phyloP scores from a whole-genome alignment of 2,113 vertebrate genomes.

The Etia nguti region DNA sequence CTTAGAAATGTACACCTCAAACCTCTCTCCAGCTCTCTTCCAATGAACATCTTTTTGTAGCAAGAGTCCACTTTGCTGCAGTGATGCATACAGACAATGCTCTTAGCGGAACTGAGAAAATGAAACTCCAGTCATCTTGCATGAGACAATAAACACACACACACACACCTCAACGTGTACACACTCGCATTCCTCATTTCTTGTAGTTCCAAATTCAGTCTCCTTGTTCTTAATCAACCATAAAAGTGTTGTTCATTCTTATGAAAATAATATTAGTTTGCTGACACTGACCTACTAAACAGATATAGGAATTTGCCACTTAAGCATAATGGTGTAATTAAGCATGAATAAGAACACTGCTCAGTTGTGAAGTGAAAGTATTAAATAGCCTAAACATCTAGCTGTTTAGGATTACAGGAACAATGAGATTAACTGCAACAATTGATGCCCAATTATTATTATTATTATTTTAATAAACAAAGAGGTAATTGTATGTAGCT shows the following conservation, averaged over 20 bases:
- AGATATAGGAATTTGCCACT: slow-evolving; percentile 21
- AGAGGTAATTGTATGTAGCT: slow-evolving; percentile 35
- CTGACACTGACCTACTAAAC: slow-evolving; percentile 23
- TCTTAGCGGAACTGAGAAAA: slow-evolving; percentile 49
- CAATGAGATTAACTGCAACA: slow-evolving; percentile 55
- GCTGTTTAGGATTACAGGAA: slow-evolving; percentile 56
- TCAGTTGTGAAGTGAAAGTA: slow-evolving; percentile 47
- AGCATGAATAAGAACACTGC: slow-evolving; percentile 19
- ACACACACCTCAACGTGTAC: background rate
- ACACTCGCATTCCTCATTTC: background rate
- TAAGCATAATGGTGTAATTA: slow-evolving; percentile 43
- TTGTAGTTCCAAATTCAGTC: background rate
- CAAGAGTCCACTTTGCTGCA: slow-evolving; percentile 45
- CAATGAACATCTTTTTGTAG: slow-evolving; percentile 52
- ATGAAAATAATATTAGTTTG: slow-evolving; percentile 16
- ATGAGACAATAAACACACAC: background rate
- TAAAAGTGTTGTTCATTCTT: slow-evolving; percentile 21
- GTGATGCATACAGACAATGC: slow-evolving; percentile 54
- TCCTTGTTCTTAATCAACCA: slow-evolving; percentile 5
- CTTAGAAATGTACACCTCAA: slow-evolving; percentile 43
- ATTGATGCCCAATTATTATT: slow-evolving; percentile 9
- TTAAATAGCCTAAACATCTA: slow-evolving; percentile 42
- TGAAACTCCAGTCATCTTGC: slow-evolving; percentile 37
- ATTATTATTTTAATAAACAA: slow-evolving; percentile 34
- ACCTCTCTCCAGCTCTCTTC: slow-evolving; percentile 40